phyloP scores from a whole-genome alignment of 2,888 invertebrate genomes.

The Drosophila kanekoi region DNA sequence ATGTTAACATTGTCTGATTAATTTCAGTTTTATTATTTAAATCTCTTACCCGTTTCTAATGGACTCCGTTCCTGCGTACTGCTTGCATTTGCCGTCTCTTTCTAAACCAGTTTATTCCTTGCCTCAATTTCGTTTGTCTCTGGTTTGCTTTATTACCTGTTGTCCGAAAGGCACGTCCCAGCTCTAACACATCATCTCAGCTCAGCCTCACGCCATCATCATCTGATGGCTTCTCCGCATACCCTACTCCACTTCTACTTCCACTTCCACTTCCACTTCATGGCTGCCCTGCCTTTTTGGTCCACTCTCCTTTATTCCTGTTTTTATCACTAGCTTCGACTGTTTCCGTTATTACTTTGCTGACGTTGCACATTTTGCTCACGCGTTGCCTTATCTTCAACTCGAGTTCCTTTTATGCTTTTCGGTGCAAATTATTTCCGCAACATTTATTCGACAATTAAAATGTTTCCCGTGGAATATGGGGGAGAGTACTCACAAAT shows the following conservation, averaged over 20 bases:
- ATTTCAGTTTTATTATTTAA: no score
- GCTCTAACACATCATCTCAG: conserved; percentile 5
- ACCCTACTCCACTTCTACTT: neutral
- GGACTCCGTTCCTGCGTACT: no score
- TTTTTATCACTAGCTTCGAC: conserved; percentile 33
- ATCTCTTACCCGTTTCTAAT: no score
- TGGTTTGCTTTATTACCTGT: conserved; percentile 29
- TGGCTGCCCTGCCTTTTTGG: neutral
- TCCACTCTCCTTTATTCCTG: neutral
- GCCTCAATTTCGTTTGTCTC: conserved; percentile 15
- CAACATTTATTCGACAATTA: conserved; percentile 53
- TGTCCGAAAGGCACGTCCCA: conserved; percentile 15
- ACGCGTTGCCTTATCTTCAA: conserved; percentile 14
- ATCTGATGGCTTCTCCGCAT: conserved; percentile 1
- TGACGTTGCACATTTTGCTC: conserved; percentile 30
- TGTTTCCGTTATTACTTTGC: conserved; percentile 43
- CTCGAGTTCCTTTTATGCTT: conserved; percentile 19
- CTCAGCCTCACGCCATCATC: neutral
- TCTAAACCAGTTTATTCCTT: conserved; percentile 5
- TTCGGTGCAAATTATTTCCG: conserved; percentile 35
- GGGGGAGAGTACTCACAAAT: conserved; percentile 31
- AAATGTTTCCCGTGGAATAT: conserved; percentile 22
- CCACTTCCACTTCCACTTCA: neutral
- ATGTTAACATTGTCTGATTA: no score
- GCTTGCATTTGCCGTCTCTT: no score